Conservation (phyloP, 2,113 vertebrate species). For the Cheilinus undulatus region DNA sequence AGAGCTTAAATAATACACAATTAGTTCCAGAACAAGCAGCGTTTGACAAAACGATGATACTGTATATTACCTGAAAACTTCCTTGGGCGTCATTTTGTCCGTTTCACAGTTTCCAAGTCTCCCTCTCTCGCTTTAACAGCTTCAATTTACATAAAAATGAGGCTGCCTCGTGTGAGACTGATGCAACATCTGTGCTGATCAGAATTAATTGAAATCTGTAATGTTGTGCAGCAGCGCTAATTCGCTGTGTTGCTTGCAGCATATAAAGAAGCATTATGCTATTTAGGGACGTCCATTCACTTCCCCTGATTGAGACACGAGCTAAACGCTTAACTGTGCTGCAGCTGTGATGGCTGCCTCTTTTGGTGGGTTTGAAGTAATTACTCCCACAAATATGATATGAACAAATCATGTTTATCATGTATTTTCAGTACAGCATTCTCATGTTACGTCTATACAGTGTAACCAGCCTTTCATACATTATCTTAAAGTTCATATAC, state of each 20-base stretch:
- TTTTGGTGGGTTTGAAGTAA: conserved; percentile 10
- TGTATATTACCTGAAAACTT: conserved; percentile 53
- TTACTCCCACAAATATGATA: not conserved
- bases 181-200: conserved; percentile 85
- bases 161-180: conserved; percentile 71
- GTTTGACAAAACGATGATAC: conserved; percentile 8
- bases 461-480: too few relatives aligned
- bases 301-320: conserved; percentile 77
- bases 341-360: conserved; percentile 23
- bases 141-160: conserved; percentile 84
- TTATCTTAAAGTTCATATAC: too few relatives aligned
- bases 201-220: conserved; percentile 86
- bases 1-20: conserved; percentile 19
- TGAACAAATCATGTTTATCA: too few relatives aligned
- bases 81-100: conserved; percentile 40
- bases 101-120: conserved; percentile 61
- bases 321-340: conserved; percentile 63
- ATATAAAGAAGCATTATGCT: conserved; percentile 79
- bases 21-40: not conserved
- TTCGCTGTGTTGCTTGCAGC: conserved; percentile 79
- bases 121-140: conserved; percentile 59
- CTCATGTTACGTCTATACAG: too few relatives aligned
- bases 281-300: conserved; percentile 82
- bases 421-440: too few relatives aligned
- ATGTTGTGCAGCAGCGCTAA: conserved; percentile 85